Conservation (phyloP, 2,113 vertebrate genomes). For the Gallinago media region DNA sequence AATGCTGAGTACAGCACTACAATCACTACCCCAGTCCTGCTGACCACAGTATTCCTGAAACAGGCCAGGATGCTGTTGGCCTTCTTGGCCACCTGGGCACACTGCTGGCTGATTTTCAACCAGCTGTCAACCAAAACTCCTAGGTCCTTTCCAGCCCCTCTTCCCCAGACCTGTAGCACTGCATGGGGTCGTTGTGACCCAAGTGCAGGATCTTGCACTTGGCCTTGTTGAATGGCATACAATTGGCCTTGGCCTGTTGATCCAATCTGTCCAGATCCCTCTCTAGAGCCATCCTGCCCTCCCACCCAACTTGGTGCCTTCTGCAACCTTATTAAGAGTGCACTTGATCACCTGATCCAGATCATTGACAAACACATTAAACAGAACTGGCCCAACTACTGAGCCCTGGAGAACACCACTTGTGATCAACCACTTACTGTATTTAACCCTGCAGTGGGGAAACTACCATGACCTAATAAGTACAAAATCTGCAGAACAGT, state of each 20-base stretch:
- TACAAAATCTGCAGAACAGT: not conserved
- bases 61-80: not conserved
- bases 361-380: not conserved
- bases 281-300: not conserved
- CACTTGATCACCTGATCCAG: not conserved
- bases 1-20: not conserved
- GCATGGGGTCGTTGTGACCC: not conserved
- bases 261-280: not conserved
- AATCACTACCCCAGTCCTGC: not conserved
- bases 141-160: not conserved
- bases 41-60: not conserved
- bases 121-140: not conserved
- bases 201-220: not conserved
- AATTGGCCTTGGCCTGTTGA: not conserved
- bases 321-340: not conserved
- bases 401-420: not conserved
- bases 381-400: not conserved
- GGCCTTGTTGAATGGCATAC: not conserved
- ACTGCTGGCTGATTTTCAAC: not conserved
- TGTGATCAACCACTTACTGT: no score
- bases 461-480: not conserved
- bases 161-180: not conserved
- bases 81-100: not conserved
- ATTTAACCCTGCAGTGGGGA: not conserved
- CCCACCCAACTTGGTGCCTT: not conserved